phyloP scores from a whole-genome alignment of 2,888 invertebrate genomes.

The Ormyrus pomaceus region DNA sequence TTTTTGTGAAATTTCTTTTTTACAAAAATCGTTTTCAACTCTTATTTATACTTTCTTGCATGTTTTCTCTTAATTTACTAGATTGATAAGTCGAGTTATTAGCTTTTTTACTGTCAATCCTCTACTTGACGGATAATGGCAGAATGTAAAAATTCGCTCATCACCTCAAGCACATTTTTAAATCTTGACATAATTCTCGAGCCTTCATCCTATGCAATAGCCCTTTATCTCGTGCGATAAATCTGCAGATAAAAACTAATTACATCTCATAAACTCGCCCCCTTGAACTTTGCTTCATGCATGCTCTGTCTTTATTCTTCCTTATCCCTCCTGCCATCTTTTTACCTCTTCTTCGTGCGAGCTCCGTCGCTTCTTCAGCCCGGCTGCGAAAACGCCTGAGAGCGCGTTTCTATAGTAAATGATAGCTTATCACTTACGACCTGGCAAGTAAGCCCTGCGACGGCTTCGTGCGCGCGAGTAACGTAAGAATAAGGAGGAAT shows the following conservation, averaged over 20 bases:
- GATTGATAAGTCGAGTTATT: no score
- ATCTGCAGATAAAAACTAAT: conserved; percentile 17
- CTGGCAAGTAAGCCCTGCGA: not conserved
- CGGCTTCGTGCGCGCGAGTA: conserved; percentile 6
- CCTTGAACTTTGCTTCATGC: conserved; percentile 25
- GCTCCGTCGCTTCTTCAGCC: not conserved
- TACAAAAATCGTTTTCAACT: no score
- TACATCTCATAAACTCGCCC: not conserved
- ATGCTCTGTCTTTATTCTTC: not conserved
- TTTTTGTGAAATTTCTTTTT: no score
- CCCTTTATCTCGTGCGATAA: not conserved
- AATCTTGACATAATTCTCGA: no score
- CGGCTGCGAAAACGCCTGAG: conserved; percentile 8
- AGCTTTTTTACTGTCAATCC: no score
- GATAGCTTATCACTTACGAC: conserved; percentile 42
- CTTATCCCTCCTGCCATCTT: conserved; percentile 11
- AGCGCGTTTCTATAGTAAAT: conserved; percentile 26
- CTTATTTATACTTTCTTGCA: no score
- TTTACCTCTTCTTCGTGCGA: conserved; percentile 7
- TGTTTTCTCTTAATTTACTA: no score
- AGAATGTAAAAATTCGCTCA: no score
- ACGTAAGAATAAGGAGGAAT: not conserved
- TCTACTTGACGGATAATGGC: no score
- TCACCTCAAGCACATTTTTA: no score
- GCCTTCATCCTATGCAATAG: no score